These are phyloP conservation scores for Pocillopora meandrina DNA, from an alignment of 92 coral and sea anemone genomes.

Conservation along the genomic window DNA sequence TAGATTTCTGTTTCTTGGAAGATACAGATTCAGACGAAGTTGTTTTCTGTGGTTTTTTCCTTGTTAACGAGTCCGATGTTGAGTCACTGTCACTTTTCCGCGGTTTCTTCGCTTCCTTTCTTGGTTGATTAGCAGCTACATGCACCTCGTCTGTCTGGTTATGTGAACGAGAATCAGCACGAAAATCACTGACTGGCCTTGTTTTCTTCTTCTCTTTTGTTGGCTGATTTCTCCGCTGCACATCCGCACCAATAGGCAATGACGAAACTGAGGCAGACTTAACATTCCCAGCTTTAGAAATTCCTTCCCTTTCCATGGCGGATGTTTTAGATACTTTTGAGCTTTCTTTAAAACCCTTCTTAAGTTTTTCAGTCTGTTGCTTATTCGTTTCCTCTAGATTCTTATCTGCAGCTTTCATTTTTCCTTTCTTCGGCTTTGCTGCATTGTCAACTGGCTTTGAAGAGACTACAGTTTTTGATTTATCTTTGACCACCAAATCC, in stretches of 20 bases:
- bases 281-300: conserved; percentile 14
- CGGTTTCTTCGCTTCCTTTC: conserved; percentile 2
- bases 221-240: background rate
- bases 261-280: conserved; percentile 27
- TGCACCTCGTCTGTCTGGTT: conserved; percentile 11
- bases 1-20: conserved; percentile 21
- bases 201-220: conserved; percentile 30
- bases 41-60: conserved; percentile 52
- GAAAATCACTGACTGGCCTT: conserved; percentile 15
- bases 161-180: background rate
- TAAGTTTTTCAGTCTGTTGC: conserved; percentile 27
- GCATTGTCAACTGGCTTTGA: conserved; percentile 10
- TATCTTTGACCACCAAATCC: conserved; percentile 13
- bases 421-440: conserved; percentile 23
- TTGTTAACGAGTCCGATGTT: conserved; percentile 22
- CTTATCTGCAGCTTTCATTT: conserved; percentile 34
- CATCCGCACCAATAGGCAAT: background rate
- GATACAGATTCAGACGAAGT: conserved; percentile 15
- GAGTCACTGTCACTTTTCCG: conserved; percentile 37
- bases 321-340: background rate
- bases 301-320: conserved; percentile 6
- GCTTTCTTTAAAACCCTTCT: conserved; percentile 18
- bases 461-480: conserved; percentile 5
- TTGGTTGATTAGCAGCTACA: background rate
- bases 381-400: conserved; percentile 24